Base-by-base conservation (phyloP, 2,113 vertebrate species). In the Zosterops hypoxanthus region DNA sequence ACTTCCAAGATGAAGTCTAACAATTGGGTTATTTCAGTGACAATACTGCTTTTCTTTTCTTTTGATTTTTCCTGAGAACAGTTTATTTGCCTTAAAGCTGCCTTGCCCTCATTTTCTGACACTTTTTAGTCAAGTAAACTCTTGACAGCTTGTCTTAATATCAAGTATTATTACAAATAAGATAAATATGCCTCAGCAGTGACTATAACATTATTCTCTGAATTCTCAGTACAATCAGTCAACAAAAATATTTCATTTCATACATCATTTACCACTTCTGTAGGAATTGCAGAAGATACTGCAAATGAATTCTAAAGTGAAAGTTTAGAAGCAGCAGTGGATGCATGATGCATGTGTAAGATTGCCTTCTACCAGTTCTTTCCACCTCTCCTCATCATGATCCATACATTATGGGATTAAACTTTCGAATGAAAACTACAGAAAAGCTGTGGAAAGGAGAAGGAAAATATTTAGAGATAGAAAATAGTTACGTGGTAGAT, bases 231-330 rank as follows among this genome's bases (percentile, higher is more conserved):
- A 66, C 29, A 85, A 71, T 87, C 57, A 91, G 59, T 70, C 86
- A 85, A 95, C 46, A 91, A 55, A 82, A 95, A 82, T 73, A 4
- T 80, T 94, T 82, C 39, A 90, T 95, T 95, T 96, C 75, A 92
- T 91, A 91, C 50, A 59, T 82, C 77, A 76, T 95, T 95, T 93
- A 72, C 59, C 42, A 33, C 49, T 90, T 79, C 31, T 55, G 50
- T 42, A 76, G 52, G 50, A 87, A 87, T 28, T 3, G 2, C 33
- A 82, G 33, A 92, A 76, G 53, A 69, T 47, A 55, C 8, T 39
- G 24, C 5, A 17, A 94, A 91, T 61, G 53, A 92, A 60, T 84
- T 88, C 52, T 66, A n/a, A 76, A 91, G 21, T 73, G 55, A 81
- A 83, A 88, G 55, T 66, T 70, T 86, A 8, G 6, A 50, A 86